phyloP scores from a whole-genome alignment of 2,797 vertebrate genomes.

The Thalassophryne amazonica region DNA sequence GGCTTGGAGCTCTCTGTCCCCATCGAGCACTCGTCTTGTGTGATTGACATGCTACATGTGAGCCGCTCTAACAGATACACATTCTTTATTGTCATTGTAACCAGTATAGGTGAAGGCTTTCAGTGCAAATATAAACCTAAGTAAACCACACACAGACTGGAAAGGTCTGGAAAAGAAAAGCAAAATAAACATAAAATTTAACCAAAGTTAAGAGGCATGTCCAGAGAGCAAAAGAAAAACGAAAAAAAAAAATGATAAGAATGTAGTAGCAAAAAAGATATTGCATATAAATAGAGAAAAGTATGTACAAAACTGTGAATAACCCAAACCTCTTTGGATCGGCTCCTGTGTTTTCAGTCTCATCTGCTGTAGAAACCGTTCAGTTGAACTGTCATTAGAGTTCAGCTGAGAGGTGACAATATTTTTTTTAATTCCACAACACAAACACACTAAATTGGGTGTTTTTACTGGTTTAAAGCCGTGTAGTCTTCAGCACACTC shows the following conservation, averaged over 20 bases:
- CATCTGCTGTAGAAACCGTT: background rate
- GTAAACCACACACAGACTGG: too few relatives aligned
- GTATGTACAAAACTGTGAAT: too few relatives aligned
- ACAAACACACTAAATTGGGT: slow-evolving; percentile 23
- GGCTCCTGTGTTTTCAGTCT: slow-evolving; percentile 3
- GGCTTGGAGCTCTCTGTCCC: slow-evolving; percentile 9
- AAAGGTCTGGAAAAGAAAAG: too few relatives aligned
- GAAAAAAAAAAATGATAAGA: too few relatives aligned
- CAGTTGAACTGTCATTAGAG: background rate
- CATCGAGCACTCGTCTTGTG: slow-evolving; percentile 19
- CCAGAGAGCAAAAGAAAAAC: too few relatives aligned
- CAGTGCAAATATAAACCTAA: too few relatives aligned
- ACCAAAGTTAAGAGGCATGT: too few relatives aligned
- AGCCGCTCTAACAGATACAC: slow-evolving; percentile 23
- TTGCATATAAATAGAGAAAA: too few relatives aligned
- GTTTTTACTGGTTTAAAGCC: slow-evolving; percentile 34
- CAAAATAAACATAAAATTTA: too few relatives aligned
- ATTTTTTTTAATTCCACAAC: slow-evolving; percentile 21
- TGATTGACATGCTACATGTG: slow-evolving; percentile 9
- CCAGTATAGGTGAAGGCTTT: too few relatives aligned
- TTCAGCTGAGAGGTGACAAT: slow-evolving; percentile 15
- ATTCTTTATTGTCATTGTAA: too few relatives aligned
- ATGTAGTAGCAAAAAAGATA: too few relatives aligned
- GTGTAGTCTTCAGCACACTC: slow-evolving; percentile 38
- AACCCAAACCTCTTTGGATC: slow-evolving; percentile 3